phyloP scores from a whole-genome alignment of 2,797 vertebrate genomes.

The Sylvilagus floridanus region DNA sequence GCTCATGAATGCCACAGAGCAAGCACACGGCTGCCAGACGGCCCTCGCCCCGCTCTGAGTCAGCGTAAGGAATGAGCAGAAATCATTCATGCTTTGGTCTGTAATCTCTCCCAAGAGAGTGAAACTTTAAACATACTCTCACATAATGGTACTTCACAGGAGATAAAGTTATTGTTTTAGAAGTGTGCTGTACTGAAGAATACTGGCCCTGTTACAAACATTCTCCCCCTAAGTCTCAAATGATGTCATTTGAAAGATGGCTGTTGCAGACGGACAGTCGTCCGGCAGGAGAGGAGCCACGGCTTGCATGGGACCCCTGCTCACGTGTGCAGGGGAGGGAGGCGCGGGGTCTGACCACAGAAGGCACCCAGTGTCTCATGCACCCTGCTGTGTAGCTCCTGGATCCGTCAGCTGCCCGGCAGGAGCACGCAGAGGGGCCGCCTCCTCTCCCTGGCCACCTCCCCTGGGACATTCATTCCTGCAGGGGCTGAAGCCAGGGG shows the following conservation, averaged over 20 bases:
- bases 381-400: neutral
- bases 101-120: neutral
- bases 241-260: neutral
- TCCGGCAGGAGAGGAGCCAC: neutral
- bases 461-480: neutral
- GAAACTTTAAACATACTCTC: neutral
- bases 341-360: neutral
- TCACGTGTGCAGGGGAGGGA: fast-evolving
- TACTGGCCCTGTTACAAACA: neutral
- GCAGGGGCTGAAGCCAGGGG: neutral
- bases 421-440: neutral
- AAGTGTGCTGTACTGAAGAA: neutral
- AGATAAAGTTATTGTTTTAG: neutral
- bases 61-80: neutral
- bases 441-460: neutral
- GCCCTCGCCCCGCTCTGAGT: no score
- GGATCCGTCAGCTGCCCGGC: no score
- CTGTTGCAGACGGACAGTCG: neutral
- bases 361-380: neutral
- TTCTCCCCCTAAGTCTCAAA: neutral
- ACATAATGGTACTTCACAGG: neutral
- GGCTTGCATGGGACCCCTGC: neutral
- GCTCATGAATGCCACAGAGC: no score
- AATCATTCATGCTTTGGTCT: neutral
- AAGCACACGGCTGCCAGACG: no score